Conservation (phyloP, 2,113 vertebrate genomes). For the Dicerorhinus sumatrensis region DNA sequence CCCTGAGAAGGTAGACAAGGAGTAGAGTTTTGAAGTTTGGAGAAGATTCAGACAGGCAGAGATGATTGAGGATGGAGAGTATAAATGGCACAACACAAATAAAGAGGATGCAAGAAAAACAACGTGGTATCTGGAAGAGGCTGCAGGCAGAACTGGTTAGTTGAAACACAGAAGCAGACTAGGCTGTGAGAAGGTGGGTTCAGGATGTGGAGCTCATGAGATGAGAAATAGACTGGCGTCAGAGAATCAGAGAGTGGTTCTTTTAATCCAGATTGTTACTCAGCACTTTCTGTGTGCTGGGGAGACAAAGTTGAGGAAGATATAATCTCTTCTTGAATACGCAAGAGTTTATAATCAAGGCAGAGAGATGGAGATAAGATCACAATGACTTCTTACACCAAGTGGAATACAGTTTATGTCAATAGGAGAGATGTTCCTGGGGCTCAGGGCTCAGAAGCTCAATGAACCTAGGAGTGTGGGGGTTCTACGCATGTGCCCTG, state of each 20-base stretch:
- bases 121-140: background rate
- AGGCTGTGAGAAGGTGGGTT: background rate
- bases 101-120: background rate
- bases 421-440: background rate
- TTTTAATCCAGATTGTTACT: background rate
- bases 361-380: background rate
- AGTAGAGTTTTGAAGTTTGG: background rate
- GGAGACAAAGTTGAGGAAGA: conserved; percentile 22
- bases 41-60: background rate
- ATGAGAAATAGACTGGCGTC: background rate
- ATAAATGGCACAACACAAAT: background rate
- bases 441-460: background rate
- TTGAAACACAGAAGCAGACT: background rate
- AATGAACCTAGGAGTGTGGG: background rate
- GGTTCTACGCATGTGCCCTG: background rate
- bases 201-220: background rate
- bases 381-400: background rate
- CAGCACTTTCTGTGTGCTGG: background rate
- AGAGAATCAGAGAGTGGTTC: background rate
- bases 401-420: background rate
- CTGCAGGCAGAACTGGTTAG: background rate
- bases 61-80: background rate
- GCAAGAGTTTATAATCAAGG: background rate
- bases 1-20: background rate
- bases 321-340: background rate